Conservation (phyloP, 35 echinoderm and acorn worm genomes). For the Ptychodera flava region DNA sequence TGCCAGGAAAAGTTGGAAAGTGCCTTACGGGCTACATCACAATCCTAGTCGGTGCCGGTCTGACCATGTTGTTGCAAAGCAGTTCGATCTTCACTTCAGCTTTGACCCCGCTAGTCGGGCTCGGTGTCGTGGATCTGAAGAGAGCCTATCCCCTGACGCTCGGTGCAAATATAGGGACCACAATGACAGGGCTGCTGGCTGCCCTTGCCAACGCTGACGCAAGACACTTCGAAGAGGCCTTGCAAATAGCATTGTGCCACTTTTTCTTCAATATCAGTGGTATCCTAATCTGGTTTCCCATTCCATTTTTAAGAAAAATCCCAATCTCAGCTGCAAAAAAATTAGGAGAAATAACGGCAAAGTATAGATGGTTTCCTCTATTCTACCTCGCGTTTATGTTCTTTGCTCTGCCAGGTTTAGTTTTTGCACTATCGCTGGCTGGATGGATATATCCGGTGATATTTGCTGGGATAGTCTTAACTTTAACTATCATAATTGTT, state of each 20-base stretch:
- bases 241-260: slow-evolving; percentile 76
- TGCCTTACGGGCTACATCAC: slow-evolving; percentile 84
- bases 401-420: slow-evolving; percentile 40
- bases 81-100: slow-evolving; percentile 95
- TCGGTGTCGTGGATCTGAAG: slow-evolving; percentile 76
- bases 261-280: slow-evolving; percentile 74
- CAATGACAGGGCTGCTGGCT: slow-evolving; percentile 60
- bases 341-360: slow-evolving; percentile 62
- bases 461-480: slow-evolving; percentile 28
- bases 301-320: slow-evolving; percentile 43
- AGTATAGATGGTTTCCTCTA: slow-evolving; percentile 78
- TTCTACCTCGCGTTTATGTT: slow-evolving; percentile 61
- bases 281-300: slow-evolving; percentile 71
- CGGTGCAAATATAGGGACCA: slow-evolving; percentile 77
- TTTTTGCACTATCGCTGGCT: slow-evolving; percentile 70
- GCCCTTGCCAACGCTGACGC: slow-evolving; percentile 54
- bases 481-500: slow-evolving; percentile 25
- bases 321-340: slow-evolving; percentile 44
- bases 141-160: slow-evolving; percentile 73
- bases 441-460: slow-evolving; percentile 38
- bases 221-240: slow-evolving; percentile 33
- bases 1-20: slow-evolving; percentile 41
- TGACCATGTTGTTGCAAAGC: slow-evolving; percentile 88
- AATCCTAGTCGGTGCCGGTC: slow-evolving; percentile 64
- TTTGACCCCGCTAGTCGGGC: slow-evolving; percentile 78